Conservation (phyloP, 1,140 invertebrate genomes). For the Atta texana region DNA sequence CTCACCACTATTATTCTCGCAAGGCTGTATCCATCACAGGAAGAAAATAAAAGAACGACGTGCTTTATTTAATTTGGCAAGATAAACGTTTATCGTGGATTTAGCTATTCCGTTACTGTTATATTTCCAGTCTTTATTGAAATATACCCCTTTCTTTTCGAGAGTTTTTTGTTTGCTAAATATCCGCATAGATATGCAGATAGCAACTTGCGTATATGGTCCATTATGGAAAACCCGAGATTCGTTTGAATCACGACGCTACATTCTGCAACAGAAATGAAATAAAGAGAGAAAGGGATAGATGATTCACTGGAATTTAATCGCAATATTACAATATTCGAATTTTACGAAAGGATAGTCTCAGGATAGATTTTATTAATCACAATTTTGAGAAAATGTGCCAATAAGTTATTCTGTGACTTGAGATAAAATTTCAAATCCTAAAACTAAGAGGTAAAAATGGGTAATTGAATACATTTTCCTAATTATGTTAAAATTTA, state of each 20-base stretch:
- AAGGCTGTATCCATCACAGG: neutral
- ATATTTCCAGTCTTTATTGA: slow-evolving; percentile 50
- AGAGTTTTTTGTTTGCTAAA: slow-evolving; percentile 49
- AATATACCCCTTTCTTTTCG: neutral
- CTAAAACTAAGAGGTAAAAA: neutral
- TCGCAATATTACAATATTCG: slow-evolving; percentile 4
- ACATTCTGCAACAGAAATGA: neutral
- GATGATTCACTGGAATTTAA: neutral
- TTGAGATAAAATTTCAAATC: neutral
- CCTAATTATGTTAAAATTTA: neutral
- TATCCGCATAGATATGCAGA: neutral
- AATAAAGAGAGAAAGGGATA: neutral
- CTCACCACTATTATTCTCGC: slow-evolving; percentile 29
- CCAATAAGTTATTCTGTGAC: neutral
- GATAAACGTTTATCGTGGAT: slow-evolving; percentile 60
- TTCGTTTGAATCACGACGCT: neutral
- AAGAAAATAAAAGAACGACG: slow-evolving; percentile 18
- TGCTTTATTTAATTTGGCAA: slow-evolving; percentile 69
- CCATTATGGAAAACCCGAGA: neutral
- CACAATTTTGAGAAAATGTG: neutral
- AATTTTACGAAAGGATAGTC: neutral
- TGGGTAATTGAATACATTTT: neutral
- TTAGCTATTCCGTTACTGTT: slow-evolving; percentile 57
- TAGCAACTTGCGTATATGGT: neutral
- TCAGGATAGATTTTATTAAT: neutral